Percentiles rank a stretch among this genome's conserved stretches.
Evolutionary conservation across 1,140 invertebrate species (phyloP).

Genomic region (Glossosoma conforme): DNA sequence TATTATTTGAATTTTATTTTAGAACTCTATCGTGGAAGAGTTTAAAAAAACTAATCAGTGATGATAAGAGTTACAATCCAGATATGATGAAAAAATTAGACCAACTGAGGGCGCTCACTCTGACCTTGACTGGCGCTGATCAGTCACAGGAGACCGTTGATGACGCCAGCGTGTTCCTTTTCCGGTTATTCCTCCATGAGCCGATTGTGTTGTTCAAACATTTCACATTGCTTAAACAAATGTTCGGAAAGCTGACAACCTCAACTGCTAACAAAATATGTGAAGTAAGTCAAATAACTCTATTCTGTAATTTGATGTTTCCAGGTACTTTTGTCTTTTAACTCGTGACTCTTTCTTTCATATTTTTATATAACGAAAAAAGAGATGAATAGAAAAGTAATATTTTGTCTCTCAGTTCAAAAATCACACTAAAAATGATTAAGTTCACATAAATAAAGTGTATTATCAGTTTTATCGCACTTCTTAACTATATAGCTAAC

Average conservation of each 20-base stretch:
- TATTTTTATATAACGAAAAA: neutral
- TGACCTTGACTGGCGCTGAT: slow-evolving; percentile 42
- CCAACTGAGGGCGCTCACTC: slow-evolving; percentile 18
- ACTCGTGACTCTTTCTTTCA: neutral
- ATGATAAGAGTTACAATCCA: slow-evolving; percentile 19
- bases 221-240: slow-evolving; percentile 49
- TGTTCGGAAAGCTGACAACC: slow-evolving; percentile 49
- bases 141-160: slow-evolving; percentile 54
- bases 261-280: slow-evolving; percentile 50
- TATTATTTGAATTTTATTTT: slow-evolving; percentile 13
- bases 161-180: slow-evolving; percentile 56
- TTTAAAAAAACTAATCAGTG: slow-evolving; percentile 20
- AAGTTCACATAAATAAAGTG: too few relatives aligned
- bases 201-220: slow-evolving; percentile 54
- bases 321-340: slow-evolving; percentile 2
- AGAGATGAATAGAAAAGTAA: neutral
- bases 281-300: slow-evolving; percentile 38
- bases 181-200: slow-evolving; percentile 58
- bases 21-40: slow-evolving; percentile 31
- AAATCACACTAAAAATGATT: neutral
- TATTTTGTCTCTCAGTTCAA: neutral
- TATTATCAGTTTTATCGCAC: too few relatives aligned
- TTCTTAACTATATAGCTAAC: too few relatives aligned
- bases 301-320: neutral
- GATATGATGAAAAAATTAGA: slow-evolving; percentile 23